phyloP scores from a whole-genome alignment of 2,888 invertebrate species.

The Cheilosia urbana region DNA sequence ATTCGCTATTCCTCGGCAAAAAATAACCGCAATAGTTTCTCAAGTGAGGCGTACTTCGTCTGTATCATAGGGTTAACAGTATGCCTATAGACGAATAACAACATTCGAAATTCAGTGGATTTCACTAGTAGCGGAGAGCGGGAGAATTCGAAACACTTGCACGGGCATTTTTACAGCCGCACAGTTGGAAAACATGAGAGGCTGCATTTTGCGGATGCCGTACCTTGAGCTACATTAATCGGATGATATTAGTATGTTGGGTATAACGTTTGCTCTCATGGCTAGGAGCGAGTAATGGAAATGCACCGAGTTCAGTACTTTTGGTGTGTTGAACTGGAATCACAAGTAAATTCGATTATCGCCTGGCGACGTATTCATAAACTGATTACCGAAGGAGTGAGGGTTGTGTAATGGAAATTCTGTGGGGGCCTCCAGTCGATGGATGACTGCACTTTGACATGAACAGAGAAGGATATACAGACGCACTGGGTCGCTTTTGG shows the following conservation, averaged over 20 bases:
- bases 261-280: slow-evolving; percentile 16
- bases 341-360: slow-evolving; percentile 69
- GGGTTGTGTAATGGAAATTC: too few species aligned
- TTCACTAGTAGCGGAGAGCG: neutral
- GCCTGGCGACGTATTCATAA: slow-evolving; percentile 57
- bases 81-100: too few species aligned
- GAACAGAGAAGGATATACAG: too few species aligned
- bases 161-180: slow-evolving; percentile 26
- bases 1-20: neutral
- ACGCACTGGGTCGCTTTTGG: too few species aligned
- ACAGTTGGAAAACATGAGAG: slow-evolving; percentile 64
- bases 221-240: slow-evolving; percentile 51
- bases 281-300: slow-evolving; percentile 34
- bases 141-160: slow-evolving; percentile 13
- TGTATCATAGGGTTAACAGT: neutral
- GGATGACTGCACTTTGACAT: too few species aligned
- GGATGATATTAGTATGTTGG: neutral
- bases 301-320: slow-evolving; percentile 14
- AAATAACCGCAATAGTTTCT: slow-evolving; percentile 51
- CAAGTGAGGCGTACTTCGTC: slow-evolving; percentile 48
- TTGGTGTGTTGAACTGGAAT: slow-evolving; percentile 53
- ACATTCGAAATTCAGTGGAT: slow-evolving; percentile 57
- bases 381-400: slow-evolving; percentile 23
- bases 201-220: slow-evolving; percentile 22
- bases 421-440: too few species aligned